Evolutionary conservation across 2,113 vertebrate genomes (phyloP).

Genomic region (Scopus umbretta): DNA sequence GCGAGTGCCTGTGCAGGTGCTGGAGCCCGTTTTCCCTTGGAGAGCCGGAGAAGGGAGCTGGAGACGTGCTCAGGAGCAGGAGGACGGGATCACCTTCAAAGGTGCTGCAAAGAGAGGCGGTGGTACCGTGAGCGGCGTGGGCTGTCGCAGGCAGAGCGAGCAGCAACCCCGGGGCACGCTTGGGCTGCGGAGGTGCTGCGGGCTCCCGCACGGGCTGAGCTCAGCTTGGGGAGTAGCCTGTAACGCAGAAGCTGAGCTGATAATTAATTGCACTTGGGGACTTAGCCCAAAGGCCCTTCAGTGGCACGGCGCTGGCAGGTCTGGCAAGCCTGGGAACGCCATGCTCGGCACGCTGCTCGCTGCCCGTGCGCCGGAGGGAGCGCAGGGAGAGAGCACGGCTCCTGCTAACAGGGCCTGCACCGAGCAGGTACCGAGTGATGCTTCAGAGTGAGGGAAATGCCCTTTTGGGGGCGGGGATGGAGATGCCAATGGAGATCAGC

Average conservation of each 20-base stretch:
- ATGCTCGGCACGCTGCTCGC: neutral
- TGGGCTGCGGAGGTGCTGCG: rapidly evolving
- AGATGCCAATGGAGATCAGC: neutral
- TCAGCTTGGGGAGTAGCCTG: neutral
- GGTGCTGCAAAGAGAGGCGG: too few relatives aligned
- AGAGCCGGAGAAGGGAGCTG: neutral
- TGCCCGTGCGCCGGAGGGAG: neutral
- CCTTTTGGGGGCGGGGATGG: neutral
- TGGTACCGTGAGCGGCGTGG: neutral
- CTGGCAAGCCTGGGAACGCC: neutral
- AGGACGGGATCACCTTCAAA: neutral
- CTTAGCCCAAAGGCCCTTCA: neutral
- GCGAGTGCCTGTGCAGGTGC: neutral
- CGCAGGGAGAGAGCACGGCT: rapidly evolving
- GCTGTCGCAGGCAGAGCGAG: neutral
- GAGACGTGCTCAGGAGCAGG: neutral
- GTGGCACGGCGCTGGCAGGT: neutral
- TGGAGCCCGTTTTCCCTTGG: neutral
- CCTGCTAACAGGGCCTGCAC: neutral
- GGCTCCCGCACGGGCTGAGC: neutral
- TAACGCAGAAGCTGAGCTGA: rapidly evolving
- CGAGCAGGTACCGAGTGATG: neutral
- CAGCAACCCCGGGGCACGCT: rapidly evolving
- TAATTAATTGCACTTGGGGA: neutral
- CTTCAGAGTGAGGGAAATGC: neutral